Evolutionary conservation across 2,888 invertebrate species (phyloP).

Genomic region (Coenonympha arcania): DNA sequence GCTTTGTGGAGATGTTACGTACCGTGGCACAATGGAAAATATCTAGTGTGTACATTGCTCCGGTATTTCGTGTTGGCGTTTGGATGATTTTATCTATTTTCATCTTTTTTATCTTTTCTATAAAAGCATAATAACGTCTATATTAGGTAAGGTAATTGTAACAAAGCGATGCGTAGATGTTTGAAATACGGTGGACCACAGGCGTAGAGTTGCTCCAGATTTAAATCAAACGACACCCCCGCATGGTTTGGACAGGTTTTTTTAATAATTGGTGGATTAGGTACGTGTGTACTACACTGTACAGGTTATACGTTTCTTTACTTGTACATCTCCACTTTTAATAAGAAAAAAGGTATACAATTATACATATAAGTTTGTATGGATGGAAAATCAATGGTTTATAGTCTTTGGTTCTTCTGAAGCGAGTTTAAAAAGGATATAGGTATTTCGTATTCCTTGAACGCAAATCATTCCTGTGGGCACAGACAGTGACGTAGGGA

Average conservation of each 20-base stretch:
- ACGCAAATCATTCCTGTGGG: no score
- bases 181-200: constrained; percentile 38
- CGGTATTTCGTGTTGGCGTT: constrained; percentile 29
- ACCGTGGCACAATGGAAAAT: constrained; percentile 32
- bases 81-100: constrained; percentile 29
- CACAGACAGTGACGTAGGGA: no score
- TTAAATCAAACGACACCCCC: constrained; percentile 18
- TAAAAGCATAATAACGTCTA: constrained; percentile 29
- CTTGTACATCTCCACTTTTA: no score
- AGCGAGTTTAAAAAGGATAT: no score
- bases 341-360: no score
- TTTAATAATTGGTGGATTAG: not conserved
- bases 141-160: constrained; percentile 27
- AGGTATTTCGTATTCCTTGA: no score
- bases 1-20: constrained; percentile 34
- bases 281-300: no score
- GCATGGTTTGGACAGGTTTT: constrained; percentile 21
- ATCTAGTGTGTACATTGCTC: constrained; percentile 26
- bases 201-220: constrained; percentile 30
- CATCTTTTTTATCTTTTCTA: constrained; percentile 10
- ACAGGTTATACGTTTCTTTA: no score
- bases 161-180: constrained; percentile 20
- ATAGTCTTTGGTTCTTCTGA: no score
- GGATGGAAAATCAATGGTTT: no score
- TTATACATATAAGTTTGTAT: no score